Conservation (phyloP, 2,113 vertebrate genomes). For the Pipa parva region DNA sequence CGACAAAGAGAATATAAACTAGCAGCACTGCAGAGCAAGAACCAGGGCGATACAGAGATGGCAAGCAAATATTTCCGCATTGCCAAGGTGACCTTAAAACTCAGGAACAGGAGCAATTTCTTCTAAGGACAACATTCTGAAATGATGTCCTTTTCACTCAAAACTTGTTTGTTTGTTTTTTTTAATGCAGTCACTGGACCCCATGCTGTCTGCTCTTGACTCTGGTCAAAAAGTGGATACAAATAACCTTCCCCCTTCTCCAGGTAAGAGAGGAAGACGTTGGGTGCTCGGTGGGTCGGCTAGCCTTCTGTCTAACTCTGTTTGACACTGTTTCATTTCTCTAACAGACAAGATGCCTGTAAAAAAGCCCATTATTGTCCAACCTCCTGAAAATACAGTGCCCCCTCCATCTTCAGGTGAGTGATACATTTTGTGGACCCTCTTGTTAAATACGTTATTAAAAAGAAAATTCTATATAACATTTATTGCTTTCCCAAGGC, state of each 20-base stretch:
- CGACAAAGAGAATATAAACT: constrained; percentile 80
- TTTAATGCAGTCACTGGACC: constrained; percentile 66
- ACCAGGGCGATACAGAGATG: constrained; percentile 61
- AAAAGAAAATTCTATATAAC: too few species aligned
- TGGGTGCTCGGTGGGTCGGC: neutral
- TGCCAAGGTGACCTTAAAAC: constrained; percentile 67
- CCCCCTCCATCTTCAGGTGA: constrained; percentile 44
- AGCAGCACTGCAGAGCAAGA: constrained; percentile 77
- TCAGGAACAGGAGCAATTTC: neutral
- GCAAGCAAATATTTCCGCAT: constrained; percentile 69
- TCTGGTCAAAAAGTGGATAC: constrained; percentile 65
- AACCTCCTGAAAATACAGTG: constrained; percentile 6
- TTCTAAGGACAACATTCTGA: neutral
- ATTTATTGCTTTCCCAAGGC: too few species aligned
- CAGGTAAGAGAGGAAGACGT: constrained; percentile 61
- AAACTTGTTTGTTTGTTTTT: too few species aligned
- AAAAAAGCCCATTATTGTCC: constrained; percentile 1
- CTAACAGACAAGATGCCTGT: neutral
- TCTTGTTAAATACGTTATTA: too few species aligned
- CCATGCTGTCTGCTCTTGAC: constrained; percentile 65
- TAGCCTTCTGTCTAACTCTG: neutral
- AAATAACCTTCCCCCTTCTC: constrained; percentile 68
- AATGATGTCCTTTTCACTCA: neutral
- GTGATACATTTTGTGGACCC: too few species aligned
- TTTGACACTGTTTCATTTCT: neutral